Percentiles rank a stretch among this genome's conserved stretches.
Evolutionary conservation across 2,113 vertebrate species (phyloP).

Genomic region (Hucho hucho): DNA sequence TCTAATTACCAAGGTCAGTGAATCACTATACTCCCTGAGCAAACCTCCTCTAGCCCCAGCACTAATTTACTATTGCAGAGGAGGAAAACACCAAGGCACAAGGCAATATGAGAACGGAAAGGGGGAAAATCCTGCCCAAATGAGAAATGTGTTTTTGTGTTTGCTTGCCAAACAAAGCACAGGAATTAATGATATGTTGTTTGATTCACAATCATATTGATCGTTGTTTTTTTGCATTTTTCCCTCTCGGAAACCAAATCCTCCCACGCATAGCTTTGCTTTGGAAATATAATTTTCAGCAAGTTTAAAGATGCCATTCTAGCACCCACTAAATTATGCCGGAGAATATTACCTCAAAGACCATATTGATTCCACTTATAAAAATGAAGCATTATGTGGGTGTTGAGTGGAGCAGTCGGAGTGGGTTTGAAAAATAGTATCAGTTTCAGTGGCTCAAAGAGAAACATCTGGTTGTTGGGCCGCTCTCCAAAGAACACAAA

Average conservation of each 20-base stretch:
- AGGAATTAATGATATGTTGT: constrained; percentile 54
- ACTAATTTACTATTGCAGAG: constrained; percentile 24
- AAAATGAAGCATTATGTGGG: constrained; percentile 71
- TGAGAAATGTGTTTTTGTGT: constrained; percentile 38
- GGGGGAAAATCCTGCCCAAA: constrained; percentile 20
- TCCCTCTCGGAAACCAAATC: constrained; percentile 51
- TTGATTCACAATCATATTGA: constrained; percentile 67
- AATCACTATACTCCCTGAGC: constrained; percentile 36
- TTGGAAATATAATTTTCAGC: constrained; percentile 56
- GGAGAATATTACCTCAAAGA: constrained; percentile 66
- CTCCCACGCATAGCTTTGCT: constrained; percentile 53
- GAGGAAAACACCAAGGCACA: constrained; percentile 18
- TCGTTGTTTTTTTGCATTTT: constrained; percentile 53
- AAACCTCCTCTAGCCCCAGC: constrained; percentile 10
- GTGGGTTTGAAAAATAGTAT: constrained; percentile 75
- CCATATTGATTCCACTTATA: constrained; percentile 66
- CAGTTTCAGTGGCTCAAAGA: constrained; percentile 76
- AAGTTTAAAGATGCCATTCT: constrained; percentile 56
- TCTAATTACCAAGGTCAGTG: constrained; percentile 60
- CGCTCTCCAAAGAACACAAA: constrained; percentile 72
- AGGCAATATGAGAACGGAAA: constrained; percentile 36
- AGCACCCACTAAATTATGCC: constrained; percentile 51
- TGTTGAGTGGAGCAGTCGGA: constrained; percentile 62
- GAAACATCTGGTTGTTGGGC: constrained; percentile 79
- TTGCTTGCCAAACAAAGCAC: constrained; percentile 42